Evolutionary conservation across 2,797 vertebrate genomes (phyloP).

Genomic region (Brachyalestes nurse): DNA sequence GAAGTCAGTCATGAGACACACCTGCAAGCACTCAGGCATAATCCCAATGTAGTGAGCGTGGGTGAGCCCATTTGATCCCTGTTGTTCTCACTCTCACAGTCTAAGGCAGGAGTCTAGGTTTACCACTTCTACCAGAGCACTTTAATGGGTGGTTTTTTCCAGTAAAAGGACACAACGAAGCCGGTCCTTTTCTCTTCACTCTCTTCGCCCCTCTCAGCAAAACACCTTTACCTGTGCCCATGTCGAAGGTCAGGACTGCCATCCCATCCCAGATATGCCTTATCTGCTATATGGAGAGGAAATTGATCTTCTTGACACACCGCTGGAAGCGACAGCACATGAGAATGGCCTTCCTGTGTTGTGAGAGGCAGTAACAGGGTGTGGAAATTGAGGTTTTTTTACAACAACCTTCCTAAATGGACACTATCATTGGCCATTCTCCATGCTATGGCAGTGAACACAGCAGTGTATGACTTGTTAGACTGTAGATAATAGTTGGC

Average conservation of each 20-base stretch:
- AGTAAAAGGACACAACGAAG: background rate
- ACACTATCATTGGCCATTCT: background rate
- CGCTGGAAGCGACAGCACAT: background rate
- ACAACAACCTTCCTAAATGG: background rate
- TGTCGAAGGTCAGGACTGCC: background rate
- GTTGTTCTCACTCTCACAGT: background rate
- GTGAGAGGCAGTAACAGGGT: background rate
- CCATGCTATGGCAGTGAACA: background rate
- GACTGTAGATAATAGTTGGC: background rate
- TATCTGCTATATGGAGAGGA: background rate
- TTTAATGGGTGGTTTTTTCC: background rate
- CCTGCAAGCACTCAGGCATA: background rate
- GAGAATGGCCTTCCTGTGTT: background rate
- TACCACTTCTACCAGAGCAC: background rate
- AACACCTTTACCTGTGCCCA: background rate
- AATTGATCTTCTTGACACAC: background rate
- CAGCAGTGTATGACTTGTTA: background rate
- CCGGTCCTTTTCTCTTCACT: background rate
- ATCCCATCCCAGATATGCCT: background rate
- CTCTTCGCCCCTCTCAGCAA: conserved; percentile 7
- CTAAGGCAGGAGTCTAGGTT: background rate
- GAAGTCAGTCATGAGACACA: background rate
- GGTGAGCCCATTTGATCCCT: background rate
- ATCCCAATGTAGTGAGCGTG: background rate
- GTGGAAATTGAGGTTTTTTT: background rate